Conservation (phyloP, 2,797 vertebrate genomes). For the Vireo griseus region DNA sequence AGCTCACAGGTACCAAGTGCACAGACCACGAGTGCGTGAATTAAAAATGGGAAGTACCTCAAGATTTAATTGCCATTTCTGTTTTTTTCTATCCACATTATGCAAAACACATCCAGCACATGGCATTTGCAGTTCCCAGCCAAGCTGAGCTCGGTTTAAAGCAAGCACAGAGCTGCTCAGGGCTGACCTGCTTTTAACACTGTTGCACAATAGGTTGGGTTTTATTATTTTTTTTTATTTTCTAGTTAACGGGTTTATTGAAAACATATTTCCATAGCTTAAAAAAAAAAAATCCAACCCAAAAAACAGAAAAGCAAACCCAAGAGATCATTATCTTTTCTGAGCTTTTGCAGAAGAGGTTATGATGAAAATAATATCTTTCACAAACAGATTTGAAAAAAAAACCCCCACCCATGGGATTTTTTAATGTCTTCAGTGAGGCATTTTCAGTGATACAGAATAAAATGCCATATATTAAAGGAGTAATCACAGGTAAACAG, state of each 20-base stretch:
- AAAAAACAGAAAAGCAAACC: neutral
- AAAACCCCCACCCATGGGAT: fast-evolving
- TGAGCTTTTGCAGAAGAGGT: neutral
- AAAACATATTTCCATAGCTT: neutral
- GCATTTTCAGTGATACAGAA: neutral
- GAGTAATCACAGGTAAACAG: neutral
- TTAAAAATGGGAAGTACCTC: neutral
- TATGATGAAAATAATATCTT: neutral
- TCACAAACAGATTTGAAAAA: neutral
- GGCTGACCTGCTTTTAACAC: neutral
- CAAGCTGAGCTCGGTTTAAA: neutral
- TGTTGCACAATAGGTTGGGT: neutral
- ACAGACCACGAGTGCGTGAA: neutral
- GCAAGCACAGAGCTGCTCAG: neutral
- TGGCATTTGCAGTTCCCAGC: neutral
- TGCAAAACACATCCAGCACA: neutral
- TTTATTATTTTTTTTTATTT: neutral
- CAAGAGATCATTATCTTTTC: neutral
- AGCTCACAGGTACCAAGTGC: too few relatives aligned
- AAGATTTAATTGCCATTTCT: neutral
- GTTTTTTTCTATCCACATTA: neutral
- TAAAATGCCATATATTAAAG: neutral
- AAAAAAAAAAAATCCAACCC: neutral
- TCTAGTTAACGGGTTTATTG: neutral
- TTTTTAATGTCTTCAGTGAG: neutral